Evolutionary conservation across 2,888 invertebrate genomes (phyloP), one percentile per base, ranked within the genome.

Genomic region (Steinernema hermaphroditum): DNA sequence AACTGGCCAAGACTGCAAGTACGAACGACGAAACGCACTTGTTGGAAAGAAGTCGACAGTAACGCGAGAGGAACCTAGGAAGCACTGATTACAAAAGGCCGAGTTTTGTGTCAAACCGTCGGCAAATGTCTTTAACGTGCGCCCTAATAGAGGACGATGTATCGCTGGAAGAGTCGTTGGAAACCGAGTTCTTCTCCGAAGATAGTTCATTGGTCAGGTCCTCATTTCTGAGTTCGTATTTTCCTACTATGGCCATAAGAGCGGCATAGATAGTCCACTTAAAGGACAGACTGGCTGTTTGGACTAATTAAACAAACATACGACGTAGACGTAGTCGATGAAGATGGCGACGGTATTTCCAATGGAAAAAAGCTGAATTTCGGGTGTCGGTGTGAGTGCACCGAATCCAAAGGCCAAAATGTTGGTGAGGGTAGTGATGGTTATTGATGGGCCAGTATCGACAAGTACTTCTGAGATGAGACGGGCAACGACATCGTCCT

Each of bases 351-450:
- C 34, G 12, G 82, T 83, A 69, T 85, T 85, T 57, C 85, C 85
- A 32, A 85, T 83, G 46, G 81, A 81, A 74, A 85, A 85, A 22
- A 85, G 72, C 69, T 83, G 85, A 16, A 85, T 85, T 74, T 85
- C 85, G 4, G 85, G 83, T 6, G 85, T 83, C 8, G 85, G 82
- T 0, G 83, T 83, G 16, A 82, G 68, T 16, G 84, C 83, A 4
- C 85, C 85, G 54, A 85, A 80, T 16, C 70, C 72, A 37, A 81
- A 80, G 0, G 81, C 81, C 43, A 81, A 70, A 12, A 80, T 79
- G 75, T 85, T 85, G 1, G 85, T 85, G 24, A 85, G 77, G 1
- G 85, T 83, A 0, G 85, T 85, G 50, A 85, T 85, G 16, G 85
- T 80, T 41, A 85, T 83, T 62, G 77, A 82, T n/a, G 80, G 81